Evolutionary conservation across 2,888 invertebrate genomes (phyloP), one percentile per base, ranked within the genome.

Genomic region (Ceratothoa steindachneri): DNA sequence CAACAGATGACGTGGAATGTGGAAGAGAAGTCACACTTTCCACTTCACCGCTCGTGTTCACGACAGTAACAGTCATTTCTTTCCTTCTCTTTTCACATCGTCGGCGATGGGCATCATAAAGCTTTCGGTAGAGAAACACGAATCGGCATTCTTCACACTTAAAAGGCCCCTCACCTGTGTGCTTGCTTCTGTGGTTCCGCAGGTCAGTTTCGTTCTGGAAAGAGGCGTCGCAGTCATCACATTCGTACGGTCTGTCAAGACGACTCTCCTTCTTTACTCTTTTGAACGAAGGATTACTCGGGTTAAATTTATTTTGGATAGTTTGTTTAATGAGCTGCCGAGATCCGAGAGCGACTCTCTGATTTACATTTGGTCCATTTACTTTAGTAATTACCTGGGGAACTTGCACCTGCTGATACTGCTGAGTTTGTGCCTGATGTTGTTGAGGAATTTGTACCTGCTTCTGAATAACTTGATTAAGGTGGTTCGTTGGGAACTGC

Each of bases 141-240:
- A 75, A 78, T 19, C 75, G 68, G 30, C 78, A 78, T 22, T 75
- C 75, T n/a, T 78, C 75, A 24, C 78, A 78, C 27, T 73, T 75
- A 27, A 75, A 78, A 9, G 78, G 78, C 9, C 78, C 78, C 30
- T 75, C 78, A n/a, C 73, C 73, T 7, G 75, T 78, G 64, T 78
- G 78, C 65, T 78, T 78, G n/a, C 73, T 64, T 30, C 73, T 75
- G 41, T 78, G 78, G 22, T 68, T 67, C 31, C 75, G 68, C 15
- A 78, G 27, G 30, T 78, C 78, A 28, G 41, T 53, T 9, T 52
- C 31, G 2, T 67, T 75, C 30, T 75, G 75, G 65, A 78, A 78
- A 4, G 78, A 78, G 12, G 78, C 78, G 52, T 78, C 78, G 60
- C 78, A 78, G 22, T 71, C 73, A 15, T 71, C 65, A 29, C 78